Percentiles rank a stretch among this genome's conserved stretches.
Conservation (phyloP, 1,140 invertebrate genomes). For the Zaprionus ghesquierei region DNA sequence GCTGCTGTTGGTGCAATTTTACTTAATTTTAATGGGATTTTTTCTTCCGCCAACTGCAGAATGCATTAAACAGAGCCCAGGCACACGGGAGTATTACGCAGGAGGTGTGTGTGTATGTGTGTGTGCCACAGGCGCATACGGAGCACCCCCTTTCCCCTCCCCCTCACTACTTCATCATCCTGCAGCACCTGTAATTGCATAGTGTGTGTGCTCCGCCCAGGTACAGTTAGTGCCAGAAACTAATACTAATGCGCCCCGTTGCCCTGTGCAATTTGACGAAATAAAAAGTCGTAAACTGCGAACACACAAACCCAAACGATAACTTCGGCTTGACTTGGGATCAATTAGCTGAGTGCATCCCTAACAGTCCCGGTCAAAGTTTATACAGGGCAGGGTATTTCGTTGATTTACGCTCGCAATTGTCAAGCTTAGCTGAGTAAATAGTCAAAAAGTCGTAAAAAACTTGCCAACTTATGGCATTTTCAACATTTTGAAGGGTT, state of each 20-base stretch:
- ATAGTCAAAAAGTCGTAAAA: background rate
- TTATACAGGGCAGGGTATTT: background rate
- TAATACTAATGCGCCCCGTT: conserved; percentile 49
- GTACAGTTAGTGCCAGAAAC: conserved; percentile 37
- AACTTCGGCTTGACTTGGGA: conserved; percentile 14
- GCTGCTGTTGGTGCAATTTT: conserved; percentile 75
- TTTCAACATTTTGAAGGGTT: background rate
- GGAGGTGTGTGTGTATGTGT: no score
- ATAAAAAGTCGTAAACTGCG: conserved; percentile 73
- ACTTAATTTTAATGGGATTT: conserved; percentile 82
- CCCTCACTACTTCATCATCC: no score
- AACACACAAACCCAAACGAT: conserved; percentile 23
- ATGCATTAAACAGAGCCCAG: conserved; percentile 77
- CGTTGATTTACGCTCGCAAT: background rate
- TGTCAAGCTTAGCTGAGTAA: background rate
- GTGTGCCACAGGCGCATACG: conserved; percentile 8
- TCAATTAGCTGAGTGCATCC: conserved; percentile 45
- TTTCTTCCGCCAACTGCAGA: conserved; percentile 79
- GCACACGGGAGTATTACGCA: conserved; percentile 70
- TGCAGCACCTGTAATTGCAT: background rate
- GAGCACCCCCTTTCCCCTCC: no score
- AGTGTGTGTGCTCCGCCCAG: conserved; percentile 4
- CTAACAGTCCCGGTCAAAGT: conserved; percentile 31
- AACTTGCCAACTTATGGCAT: background rate
- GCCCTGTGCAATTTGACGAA: conserved; percentile 69